These are phyloP conservation scores for Oscheius sp. DNA, from an alignment of 2,888 invertebrate genomes.

Conservation along the genomic window DNA sequence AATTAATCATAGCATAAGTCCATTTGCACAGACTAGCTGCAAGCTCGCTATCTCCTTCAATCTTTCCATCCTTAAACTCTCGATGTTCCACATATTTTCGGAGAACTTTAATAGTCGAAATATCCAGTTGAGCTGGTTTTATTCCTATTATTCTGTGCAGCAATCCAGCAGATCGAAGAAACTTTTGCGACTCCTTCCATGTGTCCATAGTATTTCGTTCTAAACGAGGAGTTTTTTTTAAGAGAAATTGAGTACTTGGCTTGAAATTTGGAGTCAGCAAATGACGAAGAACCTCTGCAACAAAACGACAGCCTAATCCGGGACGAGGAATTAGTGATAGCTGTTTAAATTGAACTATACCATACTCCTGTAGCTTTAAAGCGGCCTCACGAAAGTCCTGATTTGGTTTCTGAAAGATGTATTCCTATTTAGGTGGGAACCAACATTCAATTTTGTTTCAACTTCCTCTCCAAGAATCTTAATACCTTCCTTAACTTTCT, in stretches of 20 bases:
- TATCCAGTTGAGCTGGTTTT: not conserved
- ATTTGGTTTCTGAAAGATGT: conserved; percentile 4
- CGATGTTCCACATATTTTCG: conserved; percentile 36
- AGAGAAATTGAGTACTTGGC: conserved; percentile 2
- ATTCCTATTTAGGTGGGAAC: not conserved
- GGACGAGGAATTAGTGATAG: conserved; percentile 15
- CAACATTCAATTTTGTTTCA: conserved; percentile 1
- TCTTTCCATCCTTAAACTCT: conserved; percentile 40
- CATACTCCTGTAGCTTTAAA: not conserved
- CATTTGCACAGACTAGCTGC: conserved; percentile 44
- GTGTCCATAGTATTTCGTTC: conserved; percentile 53
- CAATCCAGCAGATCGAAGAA: conserved; percentile 28
- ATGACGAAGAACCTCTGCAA: conserved; percentile 15
- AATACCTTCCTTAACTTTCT: not conserved
- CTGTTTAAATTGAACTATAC: conserved; percentile 7
- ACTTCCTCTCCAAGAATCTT: conserved; percentile 13
- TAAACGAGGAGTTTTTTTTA: conserved; percentile 21
- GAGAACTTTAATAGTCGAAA: conserved; percentile 32
- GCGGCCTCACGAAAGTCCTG: not conserved
- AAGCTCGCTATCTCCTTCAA: conserved; percentile 36
- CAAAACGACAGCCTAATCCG: conserved; percentile 22
- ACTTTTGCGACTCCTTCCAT: conserved; percentile 47
- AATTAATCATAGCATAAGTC: conserved; percentile 15
- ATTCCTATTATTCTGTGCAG: not conserved
- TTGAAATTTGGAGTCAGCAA: conserved; percentile 7